Evolutionary conservation across 2,113 vertebrate genomes (phyloP).

Genomic region (Notiomystis cincta): DNA sequence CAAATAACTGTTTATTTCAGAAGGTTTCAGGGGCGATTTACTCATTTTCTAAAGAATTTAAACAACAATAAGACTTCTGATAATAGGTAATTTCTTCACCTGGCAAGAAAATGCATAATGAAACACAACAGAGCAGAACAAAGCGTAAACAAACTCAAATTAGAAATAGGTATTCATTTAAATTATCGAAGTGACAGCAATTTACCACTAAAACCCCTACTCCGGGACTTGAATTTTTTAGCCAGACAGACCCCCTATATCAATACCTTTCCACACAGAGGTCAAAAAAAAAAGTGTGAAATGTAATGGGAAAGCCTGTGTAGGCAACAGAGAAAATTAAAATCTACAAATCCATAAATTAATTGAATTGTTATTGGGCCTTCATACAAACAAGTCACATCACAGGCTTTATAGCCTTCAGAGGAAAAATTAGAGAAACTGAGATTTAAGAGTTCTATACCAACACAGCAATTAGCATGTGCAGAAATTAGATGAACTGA

Average conservation of each 20-base stretch:
- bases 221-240: background rate
- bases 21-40: background rate
- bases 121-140: background rate
- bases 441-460: background rate
- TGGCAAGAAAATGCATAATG: background rate
- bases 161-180: background rate
- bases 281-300: background rate
- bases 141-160: background rate
- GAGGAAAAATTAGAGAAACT: background rate
- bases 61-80: background rate
- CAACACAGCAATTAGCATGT: background rate
- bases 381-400: background rate
- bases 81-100: background rate
- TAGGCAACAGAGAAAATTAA: background rate
- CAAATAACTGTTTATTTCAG: background rate
- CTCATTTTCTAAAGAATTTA: background rate
- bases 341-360: background rate
- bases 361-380: background rate
- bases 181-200: background rate
- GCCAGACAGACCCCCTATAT: background rate
- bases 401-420: background rate
- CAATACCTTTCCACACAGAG: background rate
- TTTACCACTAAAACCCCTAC: background rate
- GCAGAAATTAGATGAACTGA: background rate
- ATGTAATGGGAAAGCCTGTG: background rate